These are phyloP conservation scores for Lophura nycthemera DNA, from an alignment of 2,113 vertebrate genomes.

Conservation along the genomic window DNA sequence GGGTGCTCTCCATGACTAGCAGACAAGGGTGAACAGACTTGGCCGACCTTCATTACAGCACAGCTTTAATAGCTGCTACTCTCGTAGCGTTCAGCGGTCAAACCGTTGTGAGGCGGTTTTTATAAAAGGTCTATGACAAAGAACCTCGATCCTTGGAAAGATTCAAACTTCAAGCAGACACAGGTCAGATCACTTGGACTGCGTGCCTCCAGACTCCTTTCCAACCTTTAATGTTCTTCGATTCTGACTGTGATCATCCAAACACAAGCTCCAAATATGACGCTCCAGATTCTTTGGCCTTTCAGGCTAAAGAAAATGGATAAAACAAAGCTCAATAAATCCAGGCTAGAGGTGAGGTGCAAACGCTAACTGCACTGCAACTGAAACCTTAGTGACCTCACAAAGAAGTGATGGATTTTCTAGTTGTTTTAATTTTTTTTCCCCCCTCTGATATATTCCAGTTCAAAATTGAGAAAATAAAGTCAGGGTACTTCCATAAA, in stretches of 20 bases:
- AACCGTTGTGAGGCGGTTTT: background rate
- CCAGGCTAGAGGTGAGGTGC: background rate
- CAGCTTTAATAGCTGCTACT: background rate
- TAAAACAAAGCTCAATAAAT: background rate
- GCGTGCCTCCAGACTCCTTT: background rate
- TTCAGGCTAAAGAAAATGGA: background rate
- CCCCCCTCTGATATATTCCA: background rate
- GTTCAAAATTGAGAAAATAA: background rate
- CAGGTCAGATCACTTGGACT: background rate
- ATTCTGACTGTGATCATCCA: background rate
- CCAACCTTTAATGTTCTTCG: background rate
- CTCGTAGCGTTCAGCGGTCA: rapidly evolving
- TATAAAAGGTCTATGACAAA: background rate
- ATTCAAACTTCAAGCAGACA: background rate
- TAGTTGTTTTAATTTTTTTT: background rate
- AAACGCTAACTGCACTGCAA: background rate
- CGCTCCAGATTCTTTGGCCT: background rate
- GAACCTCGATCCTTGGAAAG: background rate
- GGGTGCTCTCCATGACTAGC: background rate
- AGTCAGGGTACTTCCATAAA: background rate
- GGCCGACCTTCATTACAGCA: background rate
- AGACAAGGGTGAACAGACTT: background rate
- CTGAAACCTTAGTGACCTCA: background rate
- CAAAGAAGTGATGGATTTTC: background rate
- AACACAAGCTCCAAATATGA: background rate